phyloP scores from a whole-genome alignment of 2,113 vertebrate genomes.

The Nyctibius bracteatus region DNA sequence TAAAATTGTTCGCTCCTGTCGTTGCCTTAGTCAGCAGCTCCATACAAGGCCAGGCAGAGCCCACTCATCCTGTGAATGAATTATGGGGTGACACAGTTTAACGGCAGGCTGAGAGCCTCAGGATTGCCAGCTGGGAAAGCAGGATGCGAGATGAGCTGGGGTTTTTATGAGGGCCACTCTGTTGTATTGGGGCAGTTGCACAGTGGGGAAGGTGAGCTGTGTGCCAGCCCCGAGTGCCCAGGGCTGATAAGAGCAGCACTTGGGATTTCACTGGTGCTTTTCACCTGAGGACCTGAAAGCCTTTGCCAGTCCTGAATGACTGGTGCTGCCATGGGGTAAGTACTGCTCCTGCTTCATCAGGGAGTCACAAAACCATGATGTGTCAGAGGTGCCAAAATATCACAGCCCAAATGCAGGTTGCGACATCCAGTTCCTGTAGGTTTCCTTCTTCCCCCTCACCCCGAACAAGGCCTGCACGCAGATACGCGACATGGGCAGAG shows the following conservation, averaged over 20 bases:
- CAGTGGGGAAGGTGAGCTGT: background rate
- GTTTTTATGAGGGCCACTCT: too few relatives aligned
- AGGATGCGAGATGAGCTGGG: background rate
- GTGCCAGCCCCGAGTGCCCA: background rate
- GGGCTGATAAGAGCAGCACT: background rate
- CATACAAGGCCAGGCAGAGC: background rate
- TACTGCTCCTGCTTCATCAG: background rate
- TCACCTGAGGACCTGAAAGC: background rate
- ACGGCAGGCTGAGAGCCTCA: background rate
- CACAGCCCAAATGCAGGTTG: background rate
- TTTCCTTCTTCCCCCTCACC: background rate
- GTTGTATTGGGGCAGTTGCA: background rate
- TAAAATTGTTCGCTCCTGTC: background rate
- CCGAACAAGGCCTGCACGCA: rapidly evolving
- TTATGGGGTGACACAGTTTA: background rate
- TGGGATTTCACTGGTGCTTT: background rate
- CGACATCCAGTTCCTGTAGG: background rate
- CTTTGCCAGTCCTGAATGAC: background rate
- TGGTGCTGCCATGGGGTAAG: background rate
- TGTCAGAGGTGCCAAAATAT: background rate
- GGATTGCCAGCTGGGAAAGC: rapidly evolving
- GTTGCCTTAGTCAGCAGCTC: background rate
- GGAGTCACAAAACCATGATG: rapidly evolving
- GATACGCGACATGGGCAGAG: background rate
- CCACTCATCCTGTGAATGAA: background rate